Conservation (phyloP, 1,140 invertebrate species). For the Diorhabda elongata region DNA sequence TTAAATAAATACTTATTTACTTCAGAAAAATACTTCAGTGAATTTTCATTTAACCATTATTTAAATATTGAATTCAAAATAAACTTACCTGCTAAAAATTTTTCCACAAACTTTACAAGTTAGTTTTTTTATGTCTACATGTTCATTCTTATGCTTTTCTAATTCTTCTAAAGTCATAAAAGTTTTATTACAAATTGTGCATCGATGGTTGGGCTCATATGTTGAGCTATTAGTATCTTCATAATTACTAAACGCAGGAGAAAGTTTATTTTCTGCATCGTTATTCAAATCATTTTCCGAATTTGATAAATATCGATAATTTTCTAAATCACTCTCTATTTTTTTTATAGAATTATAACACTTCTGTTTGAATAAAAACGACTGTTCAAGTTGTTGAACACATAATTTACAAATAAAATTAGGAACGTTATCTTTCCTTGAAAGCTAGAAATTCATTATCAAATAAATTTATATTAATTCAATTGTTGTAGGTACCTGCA, state of each 20-base stretch:
- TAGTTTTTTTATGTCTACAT: slow-evolving; percentile 30
- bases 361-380: slow-evolving; percentile 35
- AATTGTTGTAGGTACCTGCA: slow-evolving; percentile 22
- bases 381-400: slow-evolving; percentile 33
- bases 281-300: slow-evolving; percentile 8
- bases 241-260: slow-evolving; percentile 8
- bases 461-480: neutral
- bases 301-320: neutral
- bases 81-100: slow-evolving; percentile 27
- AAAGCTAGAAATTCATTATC: slow-evolving; percentile 29
- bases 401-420: slow-evolving; percentile 35
- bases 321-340: slow-evolving; percentile 12
- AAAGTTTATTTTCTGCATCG: slow-evolving; percentile 9
- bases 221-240: slow-evolving; percentile 14
- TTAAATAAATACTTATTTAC: too few species aligned
- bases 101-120: slow-evolving; percentile 35
- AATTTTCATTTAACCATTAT: too few species aligned
- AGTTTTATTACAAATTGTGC: slow-evolving; percentile 33
- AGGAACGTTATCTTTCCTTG: slow-evolving; percentile 32
- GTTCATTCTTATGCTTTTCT: slow-evolving; percentile 33
- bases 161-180: slow-evolving; percentile 36
- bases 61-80: neutral
- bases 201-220: slow-evolving; percentile 26
- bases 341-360: slow-evolving; percentile 29
- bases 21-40: too few species aligned